A percentile compares a stretch with the other conserved stretches of the same genome.
Evolutionary conservation across 2,113 vertebrate genomes (phyloP).

Genomic region (Stercorarius parasiticus): DNA sequence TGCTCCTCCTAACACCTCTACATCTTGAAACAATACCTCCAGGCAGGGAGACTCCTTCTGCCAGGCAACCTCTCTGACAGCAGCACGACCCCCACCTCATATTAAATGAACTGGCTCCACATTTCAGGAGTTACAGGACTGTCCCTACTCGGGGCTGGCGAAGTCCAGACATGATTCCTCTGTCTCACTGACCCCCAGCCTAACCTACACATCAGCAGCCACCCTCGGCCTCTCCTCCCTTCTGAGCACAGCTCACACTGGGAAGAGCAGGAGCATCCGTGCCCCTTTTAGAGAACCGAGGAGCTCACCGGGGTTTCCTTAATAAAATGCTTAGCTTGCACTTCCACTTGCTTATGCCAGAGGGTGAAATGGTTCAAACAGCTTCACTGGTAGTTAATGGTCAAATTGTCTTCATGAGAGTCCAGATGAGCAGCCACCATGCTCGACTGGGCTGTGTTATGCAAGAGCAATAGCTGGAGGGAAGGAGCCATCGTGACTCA

Average conservation of each 20-base stretch:
- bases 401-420: slow-evolving; percentile 37
- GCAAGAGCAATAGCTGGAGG: slow-evolving; percentile 48
- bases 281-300: neutral
- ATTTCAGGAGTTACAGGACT: neutral
- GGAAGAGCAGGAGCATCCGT: neutral
- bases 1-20: neutral
- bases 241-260: neutral
- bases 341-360: neutral
- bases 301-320: neutral
- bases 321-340: neutral
- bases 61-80: neutral
- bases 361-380: neutral
- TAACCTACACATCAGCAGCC: neutral
- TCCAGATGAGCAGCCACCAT: slow-evolving; percentile 9
- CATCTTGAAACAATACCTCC: neutral
- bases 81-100: neutral
- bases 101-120: neutral
- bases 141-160: accelerated
- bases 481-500: slow-evolving; percentile 22
- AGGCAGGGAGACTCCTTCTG: neutral
- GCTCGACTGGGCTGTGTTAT: neutral
- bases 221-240: neutral
- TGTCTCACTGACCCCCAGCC: neutral
- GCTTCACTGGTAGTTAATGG: slow-evolving; percentile 4
- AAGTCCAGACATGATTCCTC: neutral